phyloP scores from a whole-genome alignment of 2,797 vertebrate species.

The Enteromius paludinosus region DNA sequence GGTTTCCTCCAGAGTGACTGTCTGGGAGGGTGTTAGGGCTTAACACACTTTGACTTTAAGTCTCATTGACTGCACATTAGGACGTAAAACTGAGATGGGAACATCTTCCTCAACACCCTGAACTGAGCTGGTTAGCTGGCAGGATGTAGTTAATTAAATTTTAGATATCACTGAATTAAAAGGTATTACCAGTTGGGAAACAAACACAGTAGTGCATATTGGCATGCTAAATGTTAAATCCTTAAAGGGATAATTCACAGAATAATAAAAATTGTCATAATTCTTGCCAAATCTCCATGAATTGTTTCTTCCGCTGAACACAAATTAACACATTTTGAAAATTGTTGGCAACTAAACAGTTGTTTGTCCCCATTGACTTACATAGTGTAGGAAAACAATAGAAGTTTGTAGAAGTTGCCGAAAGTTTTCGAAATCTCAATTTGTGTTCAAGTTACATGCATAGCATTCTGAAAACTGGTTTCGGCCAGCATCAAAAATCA shows the following conservation, averaged over 20 bases:
- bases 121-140: background rate
- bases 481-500: background rate
- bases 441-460: background rate
- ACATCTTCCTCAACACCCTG: background rate
- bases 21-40: slow-evolving; percentile 22
- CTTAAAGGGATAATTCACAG: background rate
- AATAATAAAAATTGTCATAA: background rate
- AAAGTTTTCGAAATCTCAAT: background rate
- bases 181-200: background rate
- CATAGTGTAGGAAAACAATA: background rate
- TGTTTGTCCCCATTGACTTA: background rate
- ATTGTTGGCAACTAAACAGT: background rate
- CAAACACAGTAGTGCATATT: background rate
- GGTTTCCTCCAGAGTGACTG: slow-evolving; percentile 37
- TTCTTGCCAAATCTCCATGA: background rate
- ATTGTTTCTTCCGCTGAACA: background rate
- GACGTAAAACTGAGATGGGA: background rate
- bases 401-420: background rate
- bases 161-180: background rate
- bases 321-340: background rate
- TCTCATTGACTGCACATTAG: background rate
- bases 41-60: background rate
- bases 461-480: background rate
- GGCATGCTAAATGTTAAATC: background rate
- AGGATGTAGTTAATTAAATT: background rate